Percentiles rank a stretch among this genome's conserved stretches.
Evolutionary conservation across 2,113 vertebrate species (phyloP).

Genomic region (cattle (Bos taurus)): DNA sequence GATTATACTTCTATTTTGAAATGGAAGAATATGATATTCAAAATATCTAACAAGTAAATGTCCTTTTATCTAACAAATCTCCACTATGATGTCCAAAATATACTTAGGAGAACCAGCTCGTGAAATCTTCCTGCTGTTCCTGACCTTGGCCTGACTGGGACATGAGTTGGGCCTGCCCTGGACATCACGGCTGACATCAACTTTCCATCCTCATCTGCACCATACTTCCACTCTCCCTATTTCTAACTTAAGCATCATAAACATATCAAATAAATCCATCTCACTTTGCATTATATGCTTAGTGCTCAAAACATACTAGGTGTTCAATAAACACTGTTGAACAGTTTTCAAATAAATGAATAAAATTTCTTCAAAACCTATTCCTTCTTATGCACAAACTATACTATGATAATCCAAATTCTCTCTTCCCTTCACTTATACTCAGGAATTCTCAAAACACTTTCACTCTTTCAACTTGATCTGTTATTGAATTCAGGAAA

Average conservation of each 20-base stretch:
- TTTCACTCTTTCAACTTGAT: not conserved
- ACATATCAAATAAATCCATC: not conserved
- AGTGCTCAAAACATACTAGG: not conserved
- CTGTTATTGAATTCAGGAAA: not conserved
- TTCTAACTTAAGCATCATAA: not conserved
- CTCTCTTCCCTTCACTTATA: not conserved
- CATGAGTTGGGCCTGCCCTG: not conserved
- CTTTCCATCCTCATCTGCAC: not conserved
- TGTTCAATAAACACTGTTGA: not conserved
- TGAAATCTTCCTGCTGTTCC: not conserved
- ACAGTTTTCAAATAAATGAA: not conserved
- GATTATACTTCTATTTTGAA: not conserved
- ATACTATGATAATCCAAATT: not conserved
- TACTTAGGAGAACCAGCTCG: not conserved
- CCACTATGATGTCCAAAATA: not conserved
- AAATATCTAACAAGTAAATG: not conserved
- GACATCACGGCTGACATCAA: not conserved
- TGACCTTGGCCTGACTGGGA: not conserved
- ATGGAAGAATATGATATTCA: not conserved
- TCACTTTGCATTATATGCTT: not conserved
- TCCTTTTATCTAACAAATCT: not conserved
- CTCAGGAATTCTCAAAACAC: not conserved
- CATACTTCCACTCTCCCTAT: not conserved
- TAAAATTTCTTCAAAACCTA: not conserved
- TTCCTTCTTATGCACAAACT: not conserved